Evolutionary conservation across 1,140 invertebrate genomes (phyloP).

Genomic region (Centruroides sculpturatus): DNA sequence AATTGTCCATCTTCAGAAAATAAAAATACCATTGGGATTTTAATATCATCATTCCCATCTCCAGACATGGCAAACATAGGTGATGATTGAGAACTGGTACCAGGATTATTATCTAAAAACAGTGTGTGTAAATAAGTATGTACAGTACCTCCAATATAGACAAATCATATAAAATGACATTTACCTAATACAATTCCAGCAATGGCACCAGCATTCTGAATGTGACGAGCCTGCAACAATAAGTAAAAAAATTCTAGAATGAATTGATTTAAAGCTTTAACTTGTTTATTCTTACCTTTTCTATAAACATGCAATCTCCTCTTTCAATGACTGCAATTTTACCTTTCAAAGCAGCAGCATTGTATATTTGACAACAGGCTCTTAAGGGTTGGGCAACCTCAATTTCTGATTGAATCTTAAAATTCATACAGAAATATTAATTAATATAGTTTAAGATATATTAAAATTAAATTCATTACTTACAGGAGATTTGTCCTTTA

Average conservation of each 20-base stretch:
- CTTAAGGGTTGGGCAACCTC: conserved; percentile 49
- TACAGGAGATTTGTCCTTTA: conserved; percentile 28
- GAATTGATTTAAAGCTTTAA: no score
- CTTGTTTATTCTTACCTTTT: conserved; percentile 46
- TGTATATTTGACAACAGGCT: conserved; percentile 50
- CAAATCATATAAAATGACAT: neutral
- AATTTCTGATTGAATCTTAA: conserved; percentile 40
- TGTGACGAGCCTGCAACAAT: conserved; percentile 46
- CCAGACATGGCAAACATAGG: conserved; percentile 93
- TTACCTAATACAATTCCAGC: conserved; percentile 65
- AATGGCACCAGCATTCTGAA: conserved; percentile 67
- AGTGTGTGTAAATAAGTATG: no score
- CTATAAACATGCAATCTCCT: conserved; percentile 89
- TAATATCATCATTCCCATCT: conserved; percentile 72
- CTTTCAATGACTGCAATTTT: conserved; percentile 72
- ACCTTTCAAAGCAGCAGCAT: conserved; percentile 42
- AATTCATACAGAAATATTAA: neutral
- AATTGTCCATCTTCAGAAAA: conserved; percentile 61
- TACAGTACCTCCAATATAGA: no score
- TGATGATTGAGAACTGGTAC: conserved; percentile 50
- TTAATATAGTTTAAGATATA: neutral
- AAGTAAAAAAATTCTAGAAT: neutral
- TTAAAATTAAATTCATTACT: conserved; percentile 1
- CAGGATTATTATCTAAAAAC: conserved; percentile 56
- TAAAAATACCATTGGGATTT: conserved; percentile 80